phyloP scores from a whole-genome alignment of 2,797 vertebrate genomes.

The Sebastes iracundus region DNA sequence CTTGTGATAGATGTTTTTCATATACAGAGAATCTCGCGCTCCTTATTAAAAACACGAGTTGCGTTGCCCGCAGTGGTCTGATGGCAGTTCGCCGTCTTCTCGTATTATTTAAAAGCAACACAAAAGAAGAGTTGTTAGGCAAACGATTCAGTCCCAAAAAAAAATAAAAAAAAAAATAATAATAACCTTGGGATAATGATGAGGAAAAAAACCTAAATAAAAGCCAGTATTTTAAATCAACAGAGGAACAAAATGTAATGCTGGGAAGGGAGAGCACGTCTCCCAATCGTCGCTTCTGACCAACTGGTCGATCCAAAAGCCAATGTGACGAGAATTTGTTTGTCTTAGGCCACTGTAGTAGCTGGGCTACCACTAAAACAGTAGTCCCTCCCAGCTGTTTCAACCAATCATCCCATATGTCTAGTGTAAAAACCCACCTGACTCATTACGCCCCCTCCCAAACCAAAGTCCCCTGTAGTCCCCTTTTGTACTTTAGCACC shows the following conservation, averaged over 20 bases:
- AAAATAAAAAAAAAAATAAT: slow-evolving; percentile 59
- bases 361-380: slow-evolving; percentile 58
- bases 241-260: slow-evolving; percentile 62
- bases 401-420: slow-evolving; percentile 43
- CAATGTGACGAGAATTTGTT: slow-evolving; percentile 50
- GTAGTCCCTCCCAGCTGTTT: slow-evolving; percentile 71
- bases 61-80: slow-evolving; percentile 61
- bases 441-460: slow-evolving; percentile 42
- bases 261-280: slow-evolving; percentile 63
- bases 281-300: slow-evolving; percentile 51
- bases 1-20: slow-evolving; percentile 35
- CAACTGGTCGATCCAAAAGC: slow-evolving; percentile 45
- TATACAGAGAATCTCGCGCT: slow-evolving; percentile 55
- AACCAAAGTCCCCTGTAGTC: slow-evolving; percentile 60
- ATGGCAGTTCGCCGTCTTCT: slow-evolving; percentile 68
- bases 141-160: slow-evolving; percentile 68
- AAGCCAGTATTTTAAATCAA: slow-evolving; percentile 63
- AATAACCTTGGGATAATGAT: slow-evolving; percentile 65
- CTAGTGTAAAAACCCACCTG: slow-evolving; percentile 39
- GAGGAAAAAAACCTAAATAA: slow-evolving; percentile 77
- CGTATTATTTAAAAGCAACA: slow-evolving; percentile 82
- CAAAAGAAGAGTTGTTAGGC: slow-evolving; percentile 90
- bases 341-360: slow-evolving; percentile 67
- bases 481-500: slow-evolving; percentile 76
- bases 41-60: slow-evolving; percentile 58